phyloP scores from a whole-genome alignment of 1,140 invertebrate species.

The Archegozetes longisetosus region DNA sequence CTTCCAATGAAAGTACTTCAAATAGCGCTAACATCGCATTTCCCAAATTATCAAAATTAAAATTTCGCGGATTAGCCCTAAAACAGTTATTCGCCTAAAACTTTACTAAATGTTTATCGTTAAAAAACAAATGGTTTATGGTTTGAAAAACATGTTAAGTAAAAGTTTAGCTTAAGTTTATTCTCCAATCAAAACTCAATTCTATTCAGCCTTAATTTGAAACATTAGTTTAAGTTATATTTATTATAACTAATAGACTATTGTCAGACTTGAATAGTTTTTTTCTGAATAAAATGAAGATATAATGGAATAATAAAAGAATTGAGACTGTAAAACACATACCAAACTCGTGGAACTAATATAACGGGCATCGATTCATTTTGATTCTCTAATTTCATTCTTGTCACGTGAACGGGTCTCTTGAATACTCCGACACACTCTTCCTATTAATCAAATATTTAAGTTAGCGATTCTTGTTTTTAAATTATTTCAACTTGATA shows the following conservation, averaged over 20 bases:
- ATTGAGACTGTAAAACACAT: conserved; percentile 31
- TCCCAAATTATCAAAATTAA: conserved; percentile 13
- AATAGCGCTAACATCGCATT: conserved; percentile 15
- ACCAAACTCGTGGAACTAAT: conserved; percentile 93
- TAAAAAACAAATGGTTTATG: too few relatives aligned
- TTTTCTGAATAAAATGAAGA: too few relatives aligned
- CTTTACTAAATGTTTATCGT: too few relatives aligned
- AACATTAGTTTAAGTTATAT: too few relatives aligned
- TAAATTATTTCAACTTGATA: not conserved
- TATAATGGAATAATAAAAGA: too few relatives aligned
- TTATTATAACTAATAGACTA: too few relatives aligned
- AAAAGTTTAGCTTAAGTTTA: too few relatives aligned
- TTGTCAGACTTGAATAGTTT: too few relatives aligned
- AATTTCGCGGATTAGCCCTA: conserved; percentile 21
- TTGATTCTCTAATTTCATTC: conserved; percentile 70
- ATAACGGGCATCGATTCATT: conserved; percentile 82
- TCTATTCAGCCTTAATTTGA: not conserved
- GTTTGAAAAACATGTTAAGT: too few relatives aligned
- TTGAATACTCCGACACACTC: conserved; percentile 91
- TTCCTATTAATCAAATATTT: conserved; percentile 36
- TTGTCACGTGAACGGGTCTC: conserved; percentile 88
- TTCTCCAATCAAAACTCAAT: too few relatives aligned
- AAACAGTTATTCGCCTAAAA: too few relatives aligned
- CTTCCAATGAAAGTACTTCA: conserved; percentile 19
- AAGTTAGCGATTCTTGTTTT: not conserved